Conservation (phyloP, 1,140 invertebrate genomes). For the Papilio machaon region DNA sequence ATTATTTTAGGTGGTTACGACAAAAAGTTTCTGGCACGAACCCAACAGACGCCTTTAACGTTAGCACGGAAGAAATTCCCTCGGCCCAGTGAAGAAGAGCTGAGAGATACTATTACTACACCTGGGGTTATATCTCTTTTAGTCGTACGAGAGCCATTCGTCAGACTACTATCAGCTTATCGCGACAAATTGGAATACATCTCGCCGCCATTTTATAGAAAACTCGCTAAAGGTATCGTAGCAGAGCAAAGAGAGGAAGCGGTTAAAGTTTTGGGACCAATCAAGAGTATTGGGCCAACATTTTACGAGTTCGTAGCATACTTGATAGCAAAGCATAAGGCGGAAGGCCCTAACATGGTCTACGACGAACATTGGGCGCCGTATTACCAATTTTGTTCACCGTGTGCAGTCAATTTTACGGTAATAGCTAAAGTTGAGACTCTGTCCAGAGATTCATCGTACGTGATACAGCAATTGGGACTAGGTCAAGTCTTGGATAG, state of each 20-base stretch:
- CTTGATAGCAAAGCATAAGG: slow-evolving; percentile 80
- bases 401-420: slow-evolving; percentile 87
- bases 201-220: slow-evolving; percentile 87
- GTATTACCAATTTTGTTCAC: slow-evolving; percentile 88
- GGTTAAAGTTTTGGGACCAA: slow-evolving; percentile 66
- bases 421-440: slow-evolving; percentile 87
- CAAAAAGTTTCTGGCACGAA: slow-evolving; percentile 82
- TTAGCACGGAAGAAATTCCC: slow-evolving; percentile 84
- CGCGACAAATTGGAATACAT: slow-evolving; percentile 93
- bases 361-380: slow-evolving; percentile 90
- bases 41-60: slow-evolving; percentile 82
- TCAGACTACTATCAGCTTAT: slow-evolving; percentile 94
- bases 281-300: slow-evolving; percentile 82
- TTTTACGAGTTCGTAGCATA: slow-evolving; percentile 88
- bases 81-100: slow-evolving; percentile 82
- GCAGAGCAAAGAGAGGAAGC: slow-evolving; percentile 79
- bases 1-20: slow-evolving; percentile 82
- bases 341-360: slow-evolving; percentile 58
- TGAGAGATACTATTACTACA: slow-evolving; percentile 79
- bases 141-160: slow-evolving; percentile 95
- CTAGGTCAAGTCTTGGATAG: slow-evolving; percentile 82
- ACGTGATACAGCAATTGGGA: slow-evolving; percentile 84
- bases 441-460: slow-evolving; percentile 86
- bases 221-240: slow-evolving; percentile 86
- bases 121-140: slow-evolving; percentile 86